Evolutionary conservation across 2,797 vertebrate genomes (phyloP), one percentile per base, ranked within the genome.

Genomic region (Staurois parvus): DNA sequence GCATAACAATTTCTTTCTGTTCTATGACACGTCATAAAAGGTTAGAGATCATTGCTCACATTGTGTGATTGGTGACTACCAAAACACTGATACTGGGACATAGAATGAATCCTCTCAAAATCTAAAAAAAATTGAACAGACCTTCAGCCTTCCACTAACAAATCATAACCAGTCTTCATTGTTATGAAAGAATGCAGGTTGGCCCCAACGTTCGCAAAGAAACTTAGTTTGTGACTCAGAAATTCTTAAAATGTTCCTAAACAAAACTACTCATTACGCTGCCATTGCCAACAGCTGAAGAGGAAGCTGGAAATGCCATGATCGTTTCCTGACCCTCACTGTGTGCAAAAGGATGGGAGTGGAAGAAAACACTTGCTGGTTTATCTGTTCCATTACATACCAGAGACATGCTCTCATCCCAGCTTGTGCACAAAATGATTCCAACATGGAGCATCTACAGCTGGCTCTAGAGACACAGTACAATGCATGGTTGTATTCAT

Each of bases 141-240:
- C 42, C 12, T 68, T 12, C 66, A 68, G 26, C 64, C 64, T 67
- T 67, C 15, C 42, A 3, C 42, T 8, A 45, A 45, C 13, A 45
- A 45, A 10, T 15, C 15, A 12, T 4, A 30, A 68, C 26, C 10
- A 29, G 12, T 30, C 29, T 21, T 13, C 4, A 59, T 4, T 15
- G 1, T 45, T 45, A 45, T 59, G 29, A 78, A 28, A 79, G 26
- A 68, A 68, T 48, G 64, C 19, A 26, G 10, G 40, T n/a, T 64
- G 24, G 59, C n/a, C n/a, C 64, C 28, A 11, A 32, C 17, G 24
- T 79, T 85, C 83, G 69, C 72, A 72, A 52, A 30, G 26, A 59
- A 85, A 64, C 29, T 85, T 29, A 13, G 21, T 66, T 34, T 45
- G 68, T 85, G 77, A 81, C 72, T 85, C 64, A 81, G 30, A 85